These are phyloP conservation scores for Xestia ashworthii DNA, from an alignment of 2,888 invertebrate species.

Conservation along the genomic window DNA sequence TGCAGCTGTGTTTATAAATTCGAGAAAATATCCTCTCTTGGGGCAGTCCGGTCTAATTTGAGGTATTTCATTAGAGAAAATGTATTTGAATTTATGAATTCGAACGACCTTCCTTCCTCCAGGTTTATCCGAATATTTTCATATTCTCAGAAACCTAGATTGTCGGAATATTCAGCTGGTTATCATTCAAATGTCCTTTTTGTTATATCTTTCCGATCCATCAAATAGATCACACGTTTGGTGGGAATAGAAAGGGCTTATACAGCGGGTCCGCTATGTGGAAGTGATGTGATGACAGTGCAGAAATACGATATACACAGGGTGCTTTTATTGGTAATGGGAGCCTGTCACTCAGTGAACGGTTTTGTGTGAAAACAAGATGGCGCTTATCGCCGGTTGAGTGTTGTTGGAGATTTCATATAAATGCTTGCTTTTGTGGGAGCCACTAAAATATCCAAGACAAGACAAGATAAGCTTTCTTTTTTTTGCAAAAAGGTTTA, in stretches of 20 bases:
- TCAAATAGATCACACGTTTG: slow-evolving; percentile 34
- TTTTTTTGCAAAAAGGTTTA: neutral
- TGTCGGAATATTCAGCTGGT: slow-evolving; percentile 25
- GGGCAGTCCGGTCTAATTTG: neutral
- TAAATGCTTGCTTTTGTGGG: slow-evolving; percentile 22
- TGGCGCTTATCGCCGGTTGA: slow-evolving; percentile 12
- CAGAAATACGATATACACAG: slow-evolving; percentile 46
- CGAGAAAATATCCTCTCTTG: neutral
- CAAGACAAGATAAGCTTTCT: neutral
- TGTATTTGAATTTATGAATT: slow-evolving; percentile 47
- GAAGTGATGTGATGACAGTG: slow-evolving; percentile 51
- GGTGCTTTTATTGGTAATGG: slow-evolving; percentile 52
- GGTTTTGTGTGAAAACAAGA: slow-evolving; percentile 41
- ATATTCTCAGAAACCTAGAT: slow-evolving; percentile 8
- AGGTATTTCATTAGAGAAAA: slow-evolving; percentile 25
- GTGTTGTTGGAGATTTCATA: slow-evolving; percentile 34
- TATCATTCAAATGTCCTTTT: slow-evolving; percentile 43
- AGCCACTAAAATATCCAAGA: neutral
- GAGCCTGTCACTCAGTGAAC: slow-evolving; percentile 42
- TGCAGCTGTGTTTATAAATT: slow-evolving; percentile 6
- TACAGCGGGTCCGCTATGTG: slow-evolving; percentile 31
- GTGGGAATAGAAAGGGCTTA: slow-evolving; percentile 29
- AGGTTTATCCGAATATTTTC: slow-evolving; percentile 11
- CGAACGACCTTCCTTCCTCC: slow-evolving; percentile 18
- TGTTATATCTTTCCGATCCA: slow-evolving; percentile 23